Evolutionary conservation across 92 coral and sea anemone species (phyloP).

Genomic region (Metridium senile): DNA sequence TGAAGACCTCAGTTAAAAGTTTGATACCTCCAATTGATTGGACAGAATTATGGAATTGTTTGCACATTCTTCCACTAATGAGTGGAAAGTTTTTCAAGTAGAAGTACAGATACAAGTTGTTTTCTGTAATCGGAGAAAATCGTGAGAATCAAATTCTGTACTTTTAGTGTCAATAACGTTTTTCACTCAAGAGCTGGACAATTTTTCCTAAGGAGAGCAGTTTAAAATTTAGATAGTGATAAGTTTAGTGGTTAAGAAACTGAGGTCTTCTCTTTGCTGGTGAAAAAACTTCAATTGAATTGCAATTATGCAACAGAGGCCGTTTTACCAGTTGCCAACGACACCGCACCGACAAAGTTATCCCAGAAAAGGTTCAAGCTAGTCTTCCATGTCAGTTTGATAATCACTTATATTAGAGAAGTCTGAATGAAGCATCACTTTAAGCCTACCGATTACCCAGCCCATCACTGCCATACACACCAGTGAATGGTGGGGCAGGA

Average conservation of each 20-base stretch:
- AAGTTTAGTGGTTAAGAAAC: conserved; percentile 7
- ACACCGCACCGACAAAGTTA: background rate
- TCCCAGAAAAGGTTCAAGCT: conserved; percentile 15
- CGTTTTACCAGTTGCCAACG: conserved; percentile 22
- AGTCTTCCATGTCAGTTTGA: conserved; percentile 33
- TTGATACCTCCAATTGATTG: too few relatives aligned
- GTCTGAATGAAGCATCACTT: conserved; percentile 24
- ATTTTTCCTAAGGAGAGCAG: background rate
- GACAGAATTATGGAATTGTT: too few relatives aligned
- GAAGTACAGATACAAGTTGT: too few relatives aligned
- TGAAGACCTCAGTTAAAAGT: too few relatives aligned
- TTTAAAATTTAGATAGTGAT: background rate
- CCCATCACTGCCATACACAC: conserved; percentile 29
- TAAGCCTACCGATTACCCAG: conserved; percentile 23
- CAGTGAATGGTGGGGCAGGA: conserved; percentile 24
- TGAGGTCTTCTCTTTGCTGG: conserved; percentile 37
- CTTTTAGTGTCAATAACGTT: too few relatives aligned
- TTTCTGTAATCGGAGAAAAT: too few relatives aligned
- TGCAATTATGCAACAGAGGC: conserved; percentile 21
- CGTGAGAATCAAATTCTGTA: too few relatives aligned
- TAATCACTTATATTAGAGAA: conserved; percentile 18
- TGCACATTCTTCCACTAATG: too few relatives aligned
- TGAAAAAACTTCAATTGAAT: conserved; percentile 25
- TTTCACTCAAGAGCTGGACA: too few relatives aligned
- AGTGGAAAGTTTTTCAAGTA: too few relatives aligned